phyloP scores from a whole-genome alignment of 2,888 invertebrate genomes.

The Thymelicus lineola region DNA sequence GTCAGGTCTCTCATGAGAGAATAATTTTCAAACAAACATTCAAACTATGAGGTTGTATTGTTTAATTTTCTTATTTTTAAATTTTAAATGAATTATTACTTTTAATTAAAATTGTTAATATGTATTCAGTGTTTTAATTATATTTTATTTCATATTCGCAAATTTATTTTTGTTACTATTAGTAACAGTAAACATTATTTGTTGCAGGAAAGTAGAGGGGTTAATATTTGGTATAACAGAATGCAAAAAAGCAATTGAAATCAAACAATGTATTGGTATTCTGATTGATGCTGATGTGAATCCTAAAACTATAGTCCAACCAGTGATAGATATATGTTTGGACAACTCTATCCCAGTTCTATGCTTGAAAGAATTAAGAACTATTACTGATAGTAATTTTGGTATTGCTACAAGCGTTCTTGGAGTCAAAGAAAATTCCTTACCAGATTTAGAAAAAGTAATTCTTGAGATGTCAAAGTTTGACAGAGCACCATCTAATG shows the following conservation, averaged over 20 bases:
- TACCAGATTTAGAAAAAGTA: conserved; percentile 53
- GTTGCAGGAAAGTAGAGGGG: conserved; percentile 65
- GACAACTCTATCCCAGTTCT: conserved; percentile 61
- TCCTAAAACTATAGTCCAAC: conserved; percentile 71
- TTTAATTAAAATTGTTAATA: too few relatives aligned
- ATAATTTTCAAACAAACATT: too few relatives aligned
- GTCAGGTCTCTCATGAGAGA: too few relatives aligned
- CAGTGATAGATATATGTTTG: conserved; percentile 66
- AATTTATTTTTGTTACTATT: too few relatives aligned
- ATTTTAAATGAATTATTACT: too few relatives aligned
- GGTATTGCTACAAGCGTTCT: conserved; percentile 75
- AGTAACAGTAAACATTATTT: not conserved
- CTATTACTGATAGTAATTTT: conserved; percentile 57
- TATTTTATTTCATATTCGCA: too few relatives aligned
- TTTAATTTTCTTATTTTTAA: too few relatives aligned
- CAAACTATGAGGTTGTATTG: too few relatives aligned
- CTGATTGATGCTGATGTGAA: conserved; percentile 72
- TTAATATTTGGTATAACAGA: conserved; percentile 73
- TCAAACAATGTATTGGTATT: conserved; percentile 61
- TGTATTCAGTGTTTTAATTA: too few relatives aligned
- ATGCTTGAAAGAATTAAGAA: conserved; percentile 67
- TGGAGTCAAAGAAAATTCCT: conserved; percentile 59
- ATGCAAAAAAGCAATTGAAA: conserved; percentile 57
- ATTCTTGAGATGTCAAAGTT: conserved; percentile 54
- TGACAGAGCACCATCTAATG: conserved; percentile 42